These are phyloP conservation scores for Alces alces DNA, from an alignment of 2,113 vertebrate species.

Conservation along the genomic window DNA sequence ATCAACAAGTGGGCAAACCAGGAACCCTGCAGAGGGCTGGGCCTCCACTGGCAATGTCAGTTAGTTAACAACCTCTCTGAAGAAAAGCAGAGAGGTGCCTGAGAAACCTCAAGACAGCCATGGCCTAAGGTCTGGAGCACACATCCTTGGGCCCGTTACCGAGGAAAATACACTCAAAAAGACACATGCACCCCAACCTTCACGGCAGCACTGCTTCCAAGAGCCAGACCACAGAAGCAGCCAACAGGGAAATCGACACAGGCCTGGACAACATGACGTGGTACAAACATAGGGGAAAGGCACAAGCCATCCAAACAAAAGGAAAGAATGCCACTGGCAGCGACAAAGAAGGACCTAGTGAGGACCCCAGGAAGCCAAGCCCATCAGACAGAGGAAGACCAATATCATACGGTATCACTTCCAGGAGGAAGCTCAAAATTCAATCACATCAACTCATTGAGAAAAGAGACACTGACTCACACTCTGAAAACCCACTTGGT, in stretches of 20 bases:
- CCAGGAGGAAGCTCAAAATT: not conserved
- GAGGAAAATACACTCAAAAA: not conserved
- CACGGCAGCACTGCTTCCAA: not conserved
- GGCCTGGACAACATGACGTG: not conserved
- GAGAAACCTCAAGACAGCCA: not conserved
- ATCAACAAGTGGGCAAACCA: not conserved
- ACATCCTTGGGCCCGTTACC: not conserved
- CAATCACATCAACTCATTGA: not conserved
- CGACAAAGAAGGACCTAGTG: accelerated
- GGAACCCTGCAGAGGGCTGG: not conserved
- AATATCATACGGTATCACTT: accelerated
- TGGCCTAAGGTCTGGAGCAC: not conserved
- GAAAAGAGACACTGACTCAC: not conserved
- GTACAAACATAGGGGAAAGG: not conserved
- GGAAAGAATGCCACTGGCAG: not conserved
- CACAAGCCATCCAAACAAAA: accelerated
- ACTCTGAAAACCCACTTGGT: not conserved
- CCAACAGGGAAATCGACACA: not conserved
- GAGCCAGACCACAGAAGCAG: not conserved
- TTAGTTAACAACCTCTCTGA: not conserved
- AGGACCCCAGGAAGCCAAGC: not conserved
- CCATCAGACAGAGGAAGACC: not conserved
- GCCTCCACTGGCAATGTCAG: not conserved
- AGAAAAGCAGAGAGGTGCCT: not conserved
- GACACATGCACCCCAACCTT: not conserved